Conservation (phyloP, 2,797 vertebrate species). For the Brotula barbata region DNA sequence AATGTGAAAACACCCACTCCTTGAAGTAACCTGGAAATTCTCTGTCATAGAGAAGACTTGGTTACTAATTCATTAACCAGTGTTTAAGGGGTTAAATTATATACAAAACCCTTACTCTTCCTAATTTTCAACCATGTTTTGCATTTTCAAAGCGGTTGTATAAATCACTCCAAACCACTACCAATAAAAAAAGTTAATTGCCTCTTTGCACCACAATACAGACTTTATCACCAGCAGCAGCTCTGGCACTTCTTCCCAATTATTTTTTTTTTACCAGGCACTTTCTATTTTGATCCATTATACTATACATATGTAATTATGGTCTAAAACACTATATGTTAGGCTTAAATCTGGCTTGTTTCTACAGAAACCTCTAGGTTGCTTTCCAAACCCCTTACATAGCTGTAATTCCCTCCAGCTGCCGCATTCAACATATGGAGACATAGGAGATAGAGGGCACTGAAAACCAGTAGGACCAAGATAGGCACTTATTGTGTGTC, state of each 20-base stretch:
- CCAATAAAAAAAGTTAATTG: conserved; percentile 14
- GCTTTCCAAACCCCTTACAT: conserved; percentile 60
- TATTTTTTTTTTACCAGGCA: conserved; percentile 65
- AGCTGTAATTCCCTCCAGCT: conserved; percentile 73
- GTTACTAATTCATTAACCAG: too few relatives aligned
- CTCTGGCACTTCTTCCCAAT: conserved; percentile 62
- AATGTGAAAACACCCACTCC: too few relatives aligned
- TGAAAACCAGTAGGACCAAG: conserved; percentile 31
- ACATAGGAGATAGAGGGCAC: conserved; percentile 42
- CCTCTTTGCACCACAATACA: conserved; percentile 28
- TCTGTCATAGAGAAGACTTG: too few relatives aligned
- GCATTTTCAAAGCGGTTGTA: conserved; percentile 3
- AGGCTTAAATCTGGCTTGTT: conserved; percentile 72
- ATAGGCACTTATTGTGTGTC: conserved; percentile 29
- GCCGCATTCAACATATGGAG: conserved; percentile 57
- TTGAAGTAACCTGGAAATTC: too few relatives aligned
- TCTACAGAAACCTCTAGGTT: conserved; percentile 62
- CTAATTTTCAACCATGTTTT: conserved; percentile 16
- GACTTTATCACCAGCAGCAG: conserved; percentile 25
- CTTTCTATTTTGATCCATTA: conserved; percentile 70
- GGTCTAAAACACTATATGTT: conserved; percentile 73
- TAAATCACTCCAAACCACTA: conserved; percentile 22
- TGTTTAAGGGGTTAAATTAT: too few relatives aligned
- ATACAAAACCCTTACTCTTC: too few relatives aligned
- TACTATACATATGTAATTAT: conserved; percentile 73